Percentiles rank a stretch among this genome's conserved stretches.
Evolutionary conservation across 2,113 vertebrate species (phyloP).

Genomic region (Ursus arctos): DNA sequence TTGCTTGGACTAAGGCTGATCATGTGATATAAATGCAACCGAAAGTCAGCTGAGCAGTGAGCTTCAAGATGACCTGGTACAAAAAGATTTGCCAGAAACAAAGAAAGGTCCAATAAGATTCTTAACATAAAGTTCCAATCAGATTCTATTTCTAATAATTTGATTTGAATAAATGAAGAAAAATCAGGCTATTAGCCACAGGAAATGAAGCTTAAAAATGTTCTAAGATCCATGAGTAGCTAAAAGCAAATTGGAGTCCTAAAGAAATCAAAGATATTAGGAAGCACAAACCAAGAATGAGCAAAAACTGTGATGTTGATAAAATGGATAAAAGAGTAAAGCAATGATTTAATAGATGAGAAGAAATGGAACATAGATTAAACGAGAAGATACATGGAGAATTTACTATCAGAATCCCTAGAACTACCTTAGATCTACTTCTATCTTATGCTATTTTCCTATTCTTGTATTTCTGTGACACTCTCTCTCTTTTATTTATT

Average conservation of each 20-base stretch:
- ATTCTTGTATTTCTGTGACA: not conserved
- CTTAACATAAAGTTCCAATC: not conserved
- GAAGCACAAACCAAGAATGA: not conserved
- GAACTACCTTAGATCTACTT: not conserved
- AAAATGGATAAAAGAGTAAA: not conserved
- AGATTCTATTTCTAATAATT: slow-evolving; percentile 14
- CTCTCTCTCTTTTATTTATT: not conserved
- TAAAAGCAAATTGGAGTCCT: not conserved
- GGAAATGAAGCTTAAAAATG: not conserved
- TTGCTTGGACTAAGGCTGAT: not conserved
- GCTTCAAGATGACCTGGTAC: not conserved
- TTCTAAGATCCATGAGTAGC: not conserved
- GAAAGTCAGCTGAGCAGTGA: not conserved
- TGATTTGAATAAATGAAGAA: slow-evolving; percentile 7
- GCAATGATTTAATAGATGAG: not conserved
- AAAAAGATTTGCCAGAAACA: slow-evolving; percentile 25
- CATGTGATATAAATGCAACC: not conserved
- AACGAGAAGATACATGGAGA: not conserved
- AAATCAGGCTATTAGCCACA: not conserved
- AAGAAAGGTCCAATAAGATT: not conserved
- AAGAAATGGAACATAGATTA: slow-evolving; percentile 21
- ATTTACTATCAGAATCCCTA: not conserved
- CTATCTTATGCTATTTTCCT: not conserved
- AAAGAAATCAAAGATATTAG: slow-evolving; percentile 18
- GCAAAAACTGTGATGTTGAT: not conserved